These are phyloP conservation scores for Dolomedes plantarius DNA, from an alignment of 2,888 invertebrate species.

Conservation along the genomic window DNA sequence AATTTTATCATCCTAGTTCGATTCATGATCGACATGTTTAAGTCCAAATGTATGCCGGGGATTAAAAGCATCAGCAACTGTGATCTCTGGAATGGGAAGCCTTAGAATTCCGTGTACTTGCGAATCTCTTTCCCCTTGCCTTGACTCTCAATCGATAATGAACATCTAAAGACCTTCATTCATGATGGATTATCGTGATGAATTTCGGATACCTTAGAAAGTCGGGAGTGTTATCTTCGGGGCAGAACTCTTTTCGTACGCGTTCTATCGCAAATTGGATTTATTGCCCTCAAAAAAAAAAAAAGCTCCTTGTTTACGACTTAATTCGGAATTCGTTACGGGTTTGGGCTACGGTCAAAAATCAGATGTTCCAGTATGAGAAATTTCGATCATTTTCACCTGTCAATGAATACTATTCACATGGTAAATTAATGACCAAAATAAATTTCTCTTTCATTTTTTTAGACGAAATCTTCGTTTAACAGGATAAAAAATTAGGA, in stretches of 20 bases:
- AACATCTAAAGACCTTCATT: conserved; percentile 11
- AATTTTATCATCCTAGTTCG: too few relatives aligned
- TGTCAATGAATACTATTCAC: too few relatives aligned
- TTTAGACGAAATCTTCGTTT: too few relatives aligned
- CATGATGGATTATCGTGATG: conserved; percentile 19
- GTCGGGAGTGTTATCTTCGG: conserved; percentile 16
- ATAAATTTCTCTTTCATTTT: too few relatives aligned
- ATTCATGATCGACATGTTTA: too few relatives aligned
- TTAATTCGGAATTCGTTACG: too few relatives aligned
- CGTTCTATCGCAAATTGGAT: conserved; percentile 27
- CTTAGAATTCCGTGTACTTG: conserved; percentile 10
- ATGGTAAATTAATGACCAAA: too few relatives aligned
- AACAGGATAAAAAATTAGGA: too few relatives aligned
- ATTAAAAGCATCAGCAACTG: conserved; percentile 29
- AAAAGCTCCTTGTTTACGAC: too few relatives aligned
- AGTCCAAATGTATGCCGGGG: conserved; percentile 34
- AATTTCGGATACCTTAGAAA: conserved; percentile 31
- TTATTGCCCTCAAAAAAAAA: background rate
- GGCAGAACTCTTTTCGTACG: background rate
- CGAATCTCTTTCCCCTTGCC: conserved; percentile 23
- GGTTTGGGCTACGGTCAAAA: too few relatives aligned
- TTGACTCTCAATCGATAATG: background rate
- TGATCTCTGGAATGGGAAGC: conserved; percentile 19
- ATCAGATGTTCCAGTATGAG: too few relatives aligned
- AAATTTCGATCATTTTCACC: too few relatives aligned